Conservation (phyloP, 2,888 invertebrate species). For the Cryptophagus acutangulus region DNA sequence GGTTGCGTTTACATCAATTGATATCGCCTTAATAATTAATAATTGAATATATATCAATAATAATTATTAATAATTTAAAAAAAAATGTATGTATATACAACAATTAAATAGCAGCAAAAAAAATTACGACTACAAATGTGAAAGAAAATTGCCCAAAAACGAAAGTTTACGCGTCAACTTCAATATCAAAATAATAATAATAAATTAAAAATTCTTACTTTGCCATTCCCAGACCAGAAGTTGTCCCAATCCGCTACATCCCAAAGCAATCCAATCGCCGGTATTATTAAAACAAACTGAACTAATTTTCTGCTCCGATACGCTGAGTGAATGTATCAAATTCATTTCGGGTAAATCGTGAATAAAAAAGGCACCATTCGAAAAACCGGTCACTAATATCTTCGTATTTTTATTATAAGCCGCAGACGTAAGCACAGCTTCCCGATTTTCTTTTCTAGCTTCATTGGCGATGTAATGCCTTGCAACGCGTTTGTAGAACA, state of each 20-base stretch:
- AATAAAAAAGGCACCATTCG: conserved; percentile 85
- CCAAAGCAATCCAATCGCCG: conserved; percentile 96
- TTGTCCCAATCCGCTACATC: conserved; percentile 84
- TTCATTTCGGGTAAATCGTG: conserved; percentile 94
- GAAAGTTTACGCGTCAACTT: too few species aligned
- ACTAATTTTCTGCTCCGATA: conserved; percentile 79
- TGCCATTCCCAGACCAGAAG: conserved; percentile 99
- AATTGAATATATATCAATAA: too few species aligned
- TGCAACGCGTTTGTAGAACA: conserved; percentile 65
- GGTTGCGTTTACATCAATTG: too few species aligned
- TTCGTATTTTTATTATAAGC: conserved; percentile 76
- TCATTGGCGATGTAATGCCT: conserved; percentile 73
- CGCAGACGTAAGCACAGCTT: conserved; percentile 69
- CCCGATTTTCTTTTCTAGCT: conserved; percentile 57
- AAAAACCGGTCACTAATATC: conserved; percentile 85
- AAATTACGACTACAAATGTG: too few species aligned
- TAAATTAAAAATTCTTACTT: conserved; percentile 52
- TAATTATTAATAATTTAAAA: too few species aligned
- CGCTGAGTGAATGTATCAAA: conserved; percentile 82
- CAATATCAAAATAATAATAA: not conserved
- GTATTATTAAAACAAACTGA: conserved; percentile 76
- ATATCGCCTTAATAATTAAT: too few species aligned
- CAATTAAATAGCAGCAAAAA: too few species aligned
- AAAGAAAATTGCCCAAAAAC: too few species aligned
- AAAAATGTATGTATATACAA: too few species aligned